A percentile compares a stretch with the other conserved stretches of the same genome.
phyloP scores from a whole-genome alignment of 2,888 invertebrate genomes.

The Lasioglossum vierecki region DNA sequence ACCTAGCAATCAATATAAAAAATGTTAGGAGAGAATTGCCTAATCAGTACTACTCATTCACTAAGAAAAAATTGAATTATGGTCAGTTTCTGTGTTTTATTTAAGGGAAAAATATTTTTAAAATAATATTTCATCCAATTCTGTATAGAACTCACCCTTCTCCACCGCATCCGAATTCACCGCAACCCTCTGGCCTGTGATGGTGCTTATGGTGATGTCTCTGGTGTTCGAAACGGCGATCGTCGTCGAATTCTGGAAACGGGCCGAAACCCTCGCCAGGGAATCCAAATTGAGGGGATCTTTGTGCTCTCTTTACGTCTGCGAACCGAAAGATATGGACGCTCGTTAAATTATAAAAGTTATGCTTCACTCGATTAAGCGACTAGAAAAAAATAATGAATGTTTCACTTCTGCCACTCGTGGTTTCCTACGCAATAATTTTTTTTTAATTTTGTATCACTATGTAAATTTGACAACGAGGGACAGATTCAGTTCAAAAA shows the following conservation, averaged over 20 bases:
- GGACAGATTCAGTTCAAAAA: no score
- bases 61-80: no score
- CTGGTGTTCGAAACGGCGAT: conserved; percentile 44
- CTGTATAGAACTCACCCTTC: conserved; percentile 39
- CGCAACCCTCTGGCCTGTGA: conserved; percentile 23
- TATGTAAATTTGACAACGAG: no score
- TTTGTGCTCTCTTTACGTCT: conserved; percentile 54
- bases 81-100: no score
- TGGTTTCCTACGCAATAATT: no score
- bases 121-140: no score
- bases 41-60: no score
- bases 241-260: conserved; percentile 1
- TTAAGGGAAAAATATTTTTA: no score
- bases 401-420: no score
- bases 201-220: conserved; percentile 56
- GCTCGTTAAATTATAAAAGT: neutral
- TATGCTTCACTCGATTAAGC: no score
- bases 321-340: neutral
- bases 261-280: conserved; percentile 22
- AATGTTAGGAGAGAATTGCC: neutral
- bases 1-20: neutral
- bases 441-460: no score
- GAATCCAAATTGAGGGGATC: conserved; percentile 69
- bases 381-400: no score
- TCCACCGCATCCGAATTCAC: conserved; percentile 62